phyloP scores from a whole-genome alignment of 2,797 vertebrate species.

The Psittacula derbiana region DNA sequence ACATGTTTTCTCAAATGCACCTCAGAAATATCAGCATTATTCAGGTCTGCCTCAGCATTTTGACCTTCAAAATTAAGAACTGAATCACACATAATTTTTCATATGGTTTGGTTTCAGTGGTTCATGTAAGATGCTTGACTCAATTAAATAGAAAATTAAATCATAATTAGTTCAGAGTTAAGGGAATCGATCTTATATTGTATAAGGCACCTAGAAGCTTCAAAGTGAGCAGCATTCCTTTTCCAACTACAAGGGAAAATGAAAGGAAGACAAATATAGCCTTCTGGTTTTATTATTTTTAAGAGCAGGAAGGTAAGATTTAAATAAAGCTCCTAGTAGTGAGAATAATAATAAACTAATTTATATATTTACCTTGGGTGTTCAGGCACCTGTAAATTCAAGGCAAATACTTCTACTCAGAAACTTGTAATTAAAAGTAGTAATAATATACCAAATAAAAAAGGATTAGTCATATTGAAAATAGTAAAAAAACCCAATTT shows the following conservation, averaged over 20 bases:
- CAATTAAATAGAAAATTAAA: constrained; percentile 67
- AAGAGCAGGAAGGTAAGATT: background rate
- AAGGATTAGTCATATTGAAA: background rate
- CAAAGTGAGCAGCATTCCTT: background rate
- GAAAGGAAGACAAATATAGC: background rate
- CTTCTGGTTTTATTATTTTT: background rate
- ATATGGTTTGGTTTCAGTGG: background rate
- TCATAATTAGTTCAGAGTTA: constrained; percentile 54
- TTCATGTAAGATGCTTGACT: constrained; percentile 37
- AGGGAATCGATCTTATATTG: constrained; percentile 21
- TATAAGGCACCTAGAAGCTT: background rate
- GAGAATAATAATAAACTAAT: background rate
- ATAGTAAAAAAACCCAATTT: background rate
- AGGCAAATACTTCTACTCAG: background rate
- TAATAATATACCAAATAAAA: background rate
- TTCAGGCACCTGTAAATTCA: background rate
- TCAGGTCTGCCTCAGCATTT: constrained; percentile 45
- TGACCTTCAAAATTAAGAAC: constrained; percentile 59
- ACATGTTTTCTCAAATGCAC: background rate
- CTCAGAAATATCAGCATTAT: constrained; percentile 7
- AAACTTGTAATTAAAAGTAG: background rate
- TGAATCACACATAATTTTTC: background rate
- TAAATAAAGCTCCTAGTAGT: background rate
- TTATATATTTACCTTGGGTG: background rate
- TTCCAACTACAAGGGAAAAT: background rate